phyloP scores from a whole-genome alignment of 2,113 vertebrate species.

The Myrmecobius fasciatus region DNA sequence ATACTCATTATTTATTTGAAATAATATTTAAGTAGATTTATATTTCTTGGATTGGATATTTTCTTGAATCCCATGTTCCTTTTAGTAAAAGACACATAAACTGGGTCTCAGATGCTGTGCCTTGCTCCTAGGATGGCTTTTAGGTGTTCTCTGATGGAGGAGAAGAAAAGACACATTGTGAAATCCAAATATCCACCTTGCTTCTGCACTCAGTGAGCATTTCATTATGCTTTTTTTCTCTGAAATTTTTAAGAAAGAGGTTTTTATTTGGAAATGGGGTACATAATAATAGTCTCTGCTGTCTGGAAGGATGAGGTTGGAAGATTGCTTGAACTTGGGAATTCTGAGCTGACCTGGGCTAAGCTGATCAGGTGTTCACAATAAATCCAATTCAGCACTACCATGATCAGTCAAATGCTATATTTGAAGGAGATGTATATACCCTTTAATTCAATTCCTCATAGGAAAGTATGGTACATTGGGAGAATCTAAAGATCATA shows the following conservation, averaged over 20 bases:
- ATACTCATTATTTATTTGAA: conserved; percentile 46
- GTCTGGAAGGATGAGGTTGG: background rate
- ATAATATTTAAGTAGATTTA: background rate
- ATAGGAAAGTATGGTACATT: background rate
- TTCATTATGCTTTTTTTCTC: background rate
- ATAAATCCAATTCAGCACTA: background rate
- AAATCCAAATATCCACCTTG: conserved; percentile 17
- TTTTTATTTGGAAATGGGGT: background rate
- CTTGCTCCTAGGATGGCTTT: background rate
- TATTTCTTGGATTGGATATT: background rate
- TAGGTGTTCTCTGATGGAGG: background rate
- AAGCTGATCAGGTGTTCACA: background rate
- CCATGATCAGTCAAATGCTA: background rate
- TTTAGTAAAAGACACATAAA: background rate
- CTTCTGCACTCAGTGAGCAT: background rate
- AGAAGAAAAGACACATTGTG: conserved; percentile 43
- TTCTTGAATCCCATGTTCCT: background rate
- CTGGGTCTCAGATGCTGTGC: background rate
- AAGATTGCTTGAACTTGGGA: background rate
- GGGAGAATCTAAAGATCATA: background rate
- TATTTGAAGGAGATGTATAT: background rate
- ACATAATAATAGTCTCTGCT: background rate
- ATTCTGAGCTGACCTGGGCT: background rate
- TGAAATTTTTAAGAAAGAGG: background rate
- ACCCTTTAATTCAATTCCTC: background rate